Evolutionary conservation across 2,797 vertebrate species (phyloP).

Genomic region (Spinus olivaceus): DNA sequence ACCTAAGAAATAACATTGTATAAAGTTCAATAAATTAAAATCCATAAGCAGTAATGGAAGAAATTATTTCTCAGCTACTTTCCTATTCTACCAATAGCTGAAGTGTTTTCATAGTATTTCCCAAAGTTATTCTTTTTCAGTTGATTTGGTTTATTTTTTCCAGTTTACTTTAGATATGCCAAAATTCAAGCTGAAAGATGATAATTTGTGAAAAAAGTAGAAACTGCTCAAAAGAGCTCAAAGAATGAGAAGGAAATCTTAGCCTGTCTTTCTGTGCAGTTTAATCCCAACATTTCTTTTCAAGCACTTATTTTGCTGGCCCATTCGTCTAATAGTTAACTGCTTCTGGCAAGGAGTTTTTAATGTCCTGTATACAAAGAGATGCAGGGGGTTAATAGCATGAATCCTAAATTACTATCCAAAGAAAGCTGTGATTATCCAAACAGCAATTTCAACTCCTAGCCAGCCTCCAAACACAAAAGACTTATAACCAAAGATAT

Average conservation of each 20-base stretch:
- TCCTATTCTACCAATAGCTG: background rate
- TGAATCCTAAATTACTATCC: background rate
- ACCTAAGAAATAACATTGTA: background rate
- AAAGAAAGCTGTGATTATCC: slow-evolving; percentile 38
- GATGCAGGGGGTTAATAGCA: slow-evolving; percentile 55
- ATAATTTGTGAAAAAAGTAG: background rate
- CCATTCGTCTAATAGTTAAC: background rate
- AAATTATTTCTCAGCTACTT: background rate
- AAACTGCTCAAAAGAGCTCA: background rate
- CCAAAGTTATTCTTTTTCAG: background rate
- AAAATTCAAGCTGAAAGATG: background rate
- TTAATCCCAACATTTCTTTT: background rate
- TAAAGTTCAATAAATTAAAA: background rate
- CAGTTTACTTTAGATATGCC: background rate
- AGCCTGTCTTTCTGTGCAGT: background rate
- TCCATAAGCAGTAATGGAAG: background rate
- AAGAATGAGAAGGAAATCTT: background rate
- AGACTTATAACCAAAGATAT: slow-evolving; percentile 18
- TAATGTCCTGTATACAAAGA: background rate
- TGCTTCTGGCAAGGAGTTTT: slow-evolving; percentile 18
- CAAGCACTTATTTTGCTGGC: background rate
- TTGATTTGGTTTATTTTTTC: background rate
- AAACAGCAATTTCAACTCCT: slow-evolving; percentile 3
- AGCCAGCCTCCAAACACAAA: slow-evolving; percentile 49
- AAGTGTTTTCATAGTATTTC: background rate